Evolutionary conservation across 1,140 invertebrate genomes (phyloP).

Genomic region (Mercenaria mercenaria): DNA sequence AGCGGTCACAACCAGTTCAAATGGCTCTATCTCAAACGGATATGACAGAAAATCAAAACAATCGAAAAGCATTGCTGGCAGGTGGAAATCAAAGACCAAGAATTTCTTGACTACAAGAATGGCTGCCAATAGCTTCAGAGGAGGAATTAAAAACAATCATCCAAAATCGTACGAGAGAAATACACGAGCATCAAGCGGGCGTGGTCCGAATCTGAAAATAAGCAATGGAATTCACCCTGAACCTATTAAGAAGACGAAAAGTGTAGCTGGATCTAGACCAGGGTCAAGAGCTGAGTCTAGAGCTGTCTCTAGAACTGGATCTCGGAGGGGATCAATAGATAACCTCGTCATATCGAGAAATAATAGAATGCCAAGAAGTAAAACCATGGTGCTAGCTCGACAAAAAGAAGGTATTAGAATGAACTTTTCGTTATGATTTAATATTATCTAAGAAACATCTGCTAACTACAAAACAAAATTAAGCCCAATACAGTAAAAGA

Average conservation of each 20-base stretch:
- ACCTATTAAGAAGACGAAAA: not conserved
- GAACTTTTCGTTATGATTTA: too few relatives aligned
- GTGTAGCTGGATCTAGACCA: not conserved
- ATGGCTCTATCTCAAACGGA: not conserved
- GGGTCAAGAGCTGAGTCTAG: not conserved
- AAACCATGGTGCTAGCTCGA: conserved; percentile 5
- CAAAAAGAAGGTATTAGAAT: not conserved
- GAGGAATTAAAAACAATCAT: not conserved
- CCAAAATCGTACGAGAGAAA: not conserved
- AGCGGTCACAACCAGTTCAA: not conserved
- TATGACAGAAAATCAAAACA: not conserved
- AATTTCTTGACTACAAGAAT: not conserved
- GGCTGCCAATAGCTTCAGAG: not conserved
- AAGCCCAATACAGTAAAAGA: too few relatives aligned
- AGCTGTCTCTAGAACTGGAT: not conserved
- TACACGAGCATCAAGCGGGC: not conserved
- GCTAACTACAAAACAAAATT: too few relatives aligned
- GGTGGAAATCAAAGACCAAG: not conserved
- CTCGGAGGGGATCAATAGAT: conserved; percentile 22
- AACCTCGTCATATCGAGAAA: conserved; percentile 1
- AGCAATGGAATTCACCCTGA: not conserved
- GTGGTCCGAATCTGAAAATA: not conserved
- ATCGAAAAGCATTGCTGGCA: not conserved
- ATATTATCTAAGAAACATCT: too few relatives aligned
- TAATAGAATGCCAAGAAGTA: not conserved